Base-by-base conservation (phyloP, 2,797 vertebrate species). In the Antrozous pallidus region DNA sequence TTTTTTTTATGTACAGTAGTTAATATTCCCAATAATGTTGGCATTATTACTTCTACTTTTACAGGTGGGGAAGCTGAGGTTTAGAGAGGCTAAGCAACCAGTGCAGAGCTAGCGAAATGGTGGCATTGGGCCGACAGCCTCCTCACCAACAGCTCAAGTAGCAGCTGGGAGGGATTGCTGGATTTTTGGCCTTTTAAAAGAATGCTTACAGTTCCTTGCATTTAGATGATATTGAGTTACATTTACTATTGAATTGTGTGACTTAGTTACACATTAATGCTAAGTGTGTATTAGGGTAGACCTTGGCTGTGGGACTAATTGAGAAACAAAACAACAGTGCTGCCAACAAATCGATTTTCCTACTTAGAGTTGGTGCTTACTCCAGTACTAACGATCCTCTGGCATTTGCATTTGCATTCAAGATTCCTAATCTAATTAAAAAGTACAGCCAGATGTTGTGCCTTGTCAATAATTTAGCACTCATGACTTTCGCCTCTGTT, bases 181-280 rank as follows among this genome's bases (percentile, higher is more conserved):
- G 36, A 24, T 33, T 56, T 24, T 51, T 70, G 65, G 70, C 54
- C 28, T 79, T 87, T 77, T 26, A n/a, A 92, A 94, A 88, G 69
- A 74, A 36, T 13, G 1, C 31, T 49, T 45, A 33, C 74, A 74
- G 11, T 85, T 79, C 54, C 42, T 79, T 73, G 47, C 70, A 84
- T 83, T 81, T 88, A 94, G 93, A 79, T 78, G 89, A 42, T 18
- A 16, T 20, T 90, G 81, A 83, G n/a, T 75, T 94, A 75, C 40
- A 83, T 31, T 91, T 90, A 31, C 58, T 86, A 5, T 70, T 91
- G 92, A 90, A 69, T 22, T 92, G 80, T 93, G 74, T 80, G 81
- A 95, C 78, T 93, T 84, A 85, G 70, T 86, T 95, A 88, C 38
- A 90, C 70, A 93, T 94, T 84, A 95, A 61, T 82, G n/a, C 73